These are phyloP conservation scores for Arctocebus calabarensis DNA, from an alignment of 2,797 vertebrate species.

Conservation along the genomic window DNA sequence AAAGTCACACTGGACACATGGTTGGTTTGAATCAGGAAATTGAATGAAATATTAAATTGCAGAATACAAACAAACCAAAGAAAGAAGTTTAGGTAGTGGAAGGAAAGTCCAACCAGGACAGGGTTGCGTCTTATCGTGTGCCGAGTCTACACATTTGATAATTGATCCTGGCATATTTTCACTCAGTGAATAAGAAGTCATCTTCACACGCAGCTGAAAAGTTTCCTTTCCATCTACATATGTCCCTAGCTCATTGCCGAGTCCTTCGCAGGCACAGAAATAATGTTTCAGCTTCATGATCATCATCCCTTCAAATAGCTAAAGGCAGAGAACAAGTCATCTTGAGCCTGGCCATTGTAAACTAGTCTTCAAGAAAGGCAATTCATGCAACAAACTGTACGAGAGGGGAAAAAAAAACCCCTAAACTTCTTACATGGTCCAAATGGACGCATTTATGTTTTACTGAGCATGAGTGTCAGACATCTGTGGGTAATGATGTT, in stretches of 20 bases:
- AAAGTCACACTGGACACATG: neutral
- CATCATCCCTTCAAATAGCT: neutral
- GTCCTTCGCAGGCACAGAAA: neutral
- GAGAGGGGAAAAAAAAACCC: accelerated
- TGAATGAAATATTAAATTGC: neutral
- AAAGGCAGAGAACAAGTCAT: neutral
- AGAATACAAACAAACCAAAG: neutral
- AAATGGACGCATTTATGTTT: neutral
- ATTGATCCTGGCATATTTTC: neutral
- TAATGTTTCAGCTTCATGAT: neutral
- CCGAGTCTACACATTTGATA: accelerated
- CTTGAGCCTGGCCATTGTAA: neutral
- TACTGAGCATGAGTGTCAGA: neutral
- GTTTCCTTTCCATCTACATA: neutral
- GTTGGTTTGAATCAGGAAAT: neutral
- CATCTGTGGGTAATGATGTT: neutral
- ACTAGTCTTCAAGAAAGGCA: neutral
- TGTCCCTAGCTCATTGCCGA: neutral
- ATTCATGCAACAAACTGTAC: neutral
- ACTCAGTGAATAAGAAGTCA: neutral
- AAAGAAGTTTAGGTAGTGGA: neutral
- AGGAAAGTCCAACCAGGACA: neutral
- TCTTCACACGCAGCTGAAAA: neutral
- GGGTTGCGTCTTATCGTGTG: neutral
- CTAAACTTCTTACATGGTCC: neutral